Evolutionary conservation across 2,797 vertebrate genomes (phyloP), one percentile per base, ranked within the genome.

Genomic region (Fratercula arctica): DNA sequence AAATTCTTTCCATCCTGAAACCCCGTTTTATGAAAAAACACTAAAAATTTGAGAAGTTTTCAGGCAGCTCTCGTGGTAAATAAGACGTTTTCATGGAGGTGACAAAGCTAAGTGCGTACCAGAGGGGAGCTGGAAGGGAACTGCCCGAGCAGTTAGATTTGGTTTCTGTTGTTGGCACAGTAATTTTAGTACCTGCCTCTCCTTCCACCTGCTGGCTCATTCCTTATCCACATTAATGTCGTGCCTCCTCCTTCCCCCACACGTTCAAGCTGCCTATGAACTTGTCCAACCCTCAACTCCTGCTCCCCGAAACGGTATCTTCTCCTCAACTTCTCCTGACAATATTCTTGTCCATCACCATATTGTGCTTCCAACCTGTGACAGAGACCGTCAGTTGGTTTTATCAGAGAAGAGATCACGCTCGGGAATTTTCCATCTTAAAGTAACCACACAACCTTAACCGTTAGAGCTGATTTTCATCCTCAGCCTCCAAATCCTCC

Each of bases 101-200:
- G 69, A 39, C 56, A 81, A 84, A 75, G 28, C 17, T 20, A 59
- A 70, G 46, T 1, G 0, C 37, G 21, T 9, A 33, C 3, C 43
- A 79, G 48, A 60, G 29, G 8, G 18, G 28, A 45, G 14, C 20
- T 74, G 51, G 66, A 83, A 74, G 21, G 68, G 24, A 29, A 63
- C 9, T 11, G 31, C 4, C 9, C 1, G 5, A 53, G 13, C 2
- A 20, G 21, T 13, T 41, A 45, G 73, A 53, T 4, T 59, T 1
- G 2, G 21, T 35, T 92, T 89, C 39, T 81, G 23, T 7, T 39
- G 17, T 0, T 63, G 51, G 17, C 17, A 45, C 16, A 9, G n/a
- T 9, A 3, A 76, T 57, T 94, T 82, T 13, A 82, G 78, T n/a
- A 26, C 17, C 17, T 68, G 54, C 9, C 10, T 67, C 45, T 70